A percentile compares a stretch with the other conserved stretches of the same genome.
phyloP scores from a whole-genome alignment of 2,888 invertebrate species.

The Carpatolechia fugitivella region DNA sequence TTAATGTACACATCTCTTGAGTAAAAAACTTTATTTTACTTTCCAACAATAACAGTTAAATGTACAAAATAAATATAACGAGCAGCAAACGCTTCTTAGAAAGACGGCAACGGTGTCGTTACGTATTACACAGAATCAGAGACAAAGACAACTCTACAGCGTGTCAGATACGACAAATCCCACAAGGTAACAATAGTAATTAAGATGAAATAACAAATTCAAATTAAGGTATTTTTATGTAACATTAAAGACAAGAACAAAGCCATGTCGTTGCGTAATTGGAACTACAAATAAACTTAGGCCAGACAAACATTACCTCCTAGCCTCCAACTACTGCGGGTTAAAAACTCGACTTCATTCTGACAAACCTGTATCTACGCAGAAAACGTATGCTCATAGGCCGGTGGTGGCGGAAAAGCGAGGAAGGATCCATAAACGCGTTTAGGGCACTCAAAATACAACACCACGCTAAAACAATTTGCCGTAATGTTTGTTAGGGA shows the following conservation, averaged over 20 bases:
- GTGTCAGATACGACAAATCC: neutral
- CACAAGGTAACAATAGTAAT: conserved; percentile 5
- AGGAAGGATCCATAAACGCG: conserved; percentile 32
- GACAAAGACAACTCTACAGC: neutral
- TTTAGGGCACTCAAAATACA: conserved; percentile 56
- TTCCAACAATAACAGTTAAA: conserved; percentile 21
- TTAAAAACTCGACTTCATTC: neutral
- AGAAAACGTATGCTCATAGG: conserved; percentile 22
- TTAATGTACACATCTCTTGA: conserved; percentile 35
- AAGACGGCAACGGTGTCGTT: neutral
- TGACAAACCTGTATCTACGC: neutral
- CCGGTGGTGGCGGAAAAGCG: conserved; percentile 23
- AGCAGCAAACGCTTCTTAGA: neutral
- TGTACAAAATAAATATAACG: conserved; percentile 1
- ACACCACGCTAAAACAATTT: conserved; percentile 40
- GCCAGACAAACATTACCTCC: neutral
- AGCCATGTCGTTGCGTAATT: conserved; percentile 4
- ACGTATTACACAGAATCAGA: neutral
- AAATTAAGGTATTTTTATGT: conserved; percentile 2
- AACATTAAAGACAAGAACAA: conserved; percentile 4
- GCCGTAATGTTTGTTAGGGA: conserved; percentile 33
- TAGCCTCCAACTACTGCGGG: neutral
- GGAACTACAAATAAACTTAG: neutral
- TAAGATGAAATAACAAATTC: conserved; percentile 4
- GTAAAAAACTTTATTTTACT: conserved; percentile 30